Conservation (phyloP, 2,113 vertebrate species). For the Falcunculus frontatus region DNA sequence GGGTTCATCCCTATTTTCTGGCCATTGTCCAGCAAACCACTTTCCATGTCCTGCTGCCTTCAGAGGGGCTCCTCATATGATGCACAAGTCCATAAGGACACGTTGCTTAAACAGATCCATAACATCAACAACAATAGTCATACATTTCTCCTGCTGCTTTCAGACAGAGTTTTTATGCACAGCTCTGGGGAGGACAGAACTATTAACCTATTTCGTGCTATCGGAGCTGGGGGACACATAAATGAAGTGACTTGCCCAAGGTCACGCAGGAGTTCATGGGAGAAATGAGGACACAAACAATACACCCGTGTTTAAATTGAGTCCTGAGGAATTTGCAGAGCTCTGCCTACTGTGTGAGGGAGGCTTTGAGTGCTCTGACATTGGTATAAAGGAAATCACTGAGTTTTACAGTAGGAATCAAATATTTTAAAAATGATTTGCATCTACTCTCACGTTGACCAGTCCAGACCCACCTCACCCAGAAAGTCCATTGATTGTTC, state of each 20-base stretch:
- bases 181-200: background rate
- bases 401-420: background rate
- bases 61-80: background rate
- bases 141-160: background rate
- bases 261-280: background rate
- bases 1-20: background rate
- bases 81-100: background rate
- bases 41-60: background rate
- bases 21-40: conserved; percentile 20
- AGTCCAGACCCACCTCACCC: background rate
- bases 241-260: background rate
- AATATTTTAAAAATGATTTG: background rate
- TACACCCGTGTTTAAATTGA: background rate
- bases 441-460: background rate
- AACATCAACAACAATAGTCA: background rate
- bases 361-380: background rate
- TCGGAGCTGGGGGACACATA: background rate
- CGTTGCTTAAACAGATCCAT: background rate
- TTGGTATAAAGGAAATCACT: background rate
- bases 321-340: background rate
- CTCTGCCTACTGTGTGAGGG: background rate
- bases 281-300: background rate
- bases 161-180: background rate
- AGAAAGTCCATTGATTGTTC: background rate
- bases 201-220: background rate